phyloP scores from a whole-genome alignment of 2,113 vertebrate species.

The Galbula dea region DNA sequence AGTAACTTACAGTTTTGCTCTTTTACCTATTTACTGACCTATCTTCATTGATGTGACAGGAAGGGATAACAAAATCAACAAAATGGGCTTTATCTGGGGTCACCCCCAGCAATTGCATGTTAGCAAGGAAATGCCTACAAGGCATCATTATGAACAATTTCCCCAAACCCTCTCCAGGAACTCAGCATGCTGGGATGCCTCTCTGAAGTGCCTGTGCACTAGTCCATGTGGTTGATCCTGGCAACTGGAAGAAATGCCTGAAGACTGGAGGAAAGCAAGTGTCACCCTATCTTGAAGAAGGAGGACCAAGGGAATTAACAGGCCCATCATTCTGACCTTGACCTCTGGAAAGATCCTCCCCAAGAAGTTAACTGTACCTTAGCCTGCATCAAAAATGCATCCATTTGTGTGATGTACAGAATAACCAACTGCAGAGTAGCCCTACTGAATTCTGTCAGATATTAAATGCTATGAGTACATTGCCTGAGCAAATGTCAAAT shows the following conservation, averaged over 20 bases:
- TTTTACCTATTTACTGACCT: neutral
- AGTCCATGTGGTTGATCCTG: too few relatives aligned
- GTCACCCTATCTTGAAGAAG: too few relatives aligned
- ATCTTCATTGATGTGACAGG: neutral
- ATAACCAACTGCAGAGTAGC: neutral
- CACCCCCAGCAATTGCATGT: neutral
- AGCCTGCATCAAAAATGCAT: neutral
- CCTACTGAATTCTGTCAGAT: neutral
- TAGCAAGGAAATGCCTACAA: neutral
- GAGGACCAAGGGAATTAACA: too few relatives aligned
- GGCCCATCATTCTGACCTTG: too few relatives aligned
- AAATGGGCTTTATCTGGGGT: neutral
- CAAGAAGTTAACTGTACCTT: neutral
- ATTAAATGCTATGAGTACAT: neutral
- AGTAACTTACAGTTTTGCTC: neutral
- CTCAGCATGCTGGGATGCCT: rapidly evolving
- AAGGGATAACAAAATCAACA: neutral
- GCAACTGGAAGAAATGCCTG: too few relatives aligned
- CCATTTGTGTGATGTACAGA: neutral
- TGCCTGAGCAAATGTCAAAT: rapidly evolving
- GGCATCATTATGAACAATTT: neutral
- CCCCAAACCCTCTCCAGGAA: neutral
- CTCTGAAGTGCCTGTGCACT: neutral
- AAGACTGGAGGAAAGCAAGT: too few relatives aligned
- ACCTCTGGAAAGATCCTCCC: too few relatives aligned